A percentile compares a stretch with the other conserved stretches of the same genome.
These are phyloP conservation scores for Cerastis rubricosa DNA, from an alignment of 2,888 invertebrate genomes.

Conservation along the genomic window DNA sequence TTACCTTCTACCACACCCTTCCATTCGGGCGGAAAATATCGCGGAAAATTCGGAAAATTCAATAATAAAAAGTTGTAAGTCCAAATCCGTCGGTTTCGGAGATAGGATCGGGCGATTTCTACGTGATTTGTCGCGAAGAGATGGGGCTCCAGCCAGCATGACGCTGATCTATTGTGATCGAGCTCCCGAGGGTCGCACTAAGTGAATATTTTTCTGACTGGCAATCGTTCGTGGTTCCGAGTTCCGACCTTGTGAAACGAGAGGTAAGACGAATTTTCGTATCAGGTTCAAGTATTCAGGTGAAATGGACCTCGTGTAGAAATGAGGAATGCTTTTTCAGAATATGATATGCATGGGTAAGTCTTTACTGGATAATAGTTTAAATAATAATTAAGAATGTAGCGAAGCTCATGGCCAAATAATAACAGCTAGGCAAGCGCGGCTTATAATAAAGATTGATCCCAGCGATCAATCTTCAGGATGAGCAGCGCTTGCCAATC, in stretches of 20 bases:
- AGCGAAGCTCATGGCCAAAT: not conserved
- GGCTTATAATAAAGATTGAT: no score
- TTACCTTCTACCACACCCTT: constrained; percentile 72
- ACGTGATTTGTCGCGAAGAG: constrained; percentile 79
- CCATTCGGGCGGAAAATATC: constrained; percentile 74
- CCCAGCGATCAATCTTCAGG: no score
- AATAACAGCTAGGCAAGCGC: no score
- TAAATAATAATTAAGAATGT: not conserved
- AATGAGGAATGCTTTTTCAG: not conserved
- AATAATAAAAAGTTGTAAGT: constrained; percentile 74
- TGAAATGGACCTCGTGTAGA: constrained; percentile 10
- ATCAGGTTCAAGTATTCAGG: constrained; percentile 26
- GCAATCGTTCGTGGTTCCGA: constrained; percentile 58
- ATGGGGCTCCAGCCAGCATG: constrained; percentile 73
- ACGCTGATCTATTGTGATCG: constrained; percentile 80
- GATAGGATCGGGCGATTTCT: constrained; percentile 77
- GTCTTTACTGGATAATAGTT: not conserved
- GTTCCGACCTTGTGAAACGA: constrained; percentile 49
- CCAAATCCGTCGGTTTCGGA: constrained; percentile 70
- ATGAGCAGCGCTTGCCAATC: no score
- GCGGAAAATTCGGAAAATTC: constrained; percentile 73
- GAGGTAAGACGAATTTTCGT: constrained; percentile 26
- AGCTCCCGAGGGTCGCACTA: constrained; percentile 67
- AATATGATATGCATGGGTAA: not conserved
- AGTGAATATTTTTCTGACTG: constrained; percentile 79